Percentiles rank a stretch among this genome's conserved stretches.
Conservation (phyloP, 2,113 vertebrate genomes). For the Barnardius zonarius region DNA sequence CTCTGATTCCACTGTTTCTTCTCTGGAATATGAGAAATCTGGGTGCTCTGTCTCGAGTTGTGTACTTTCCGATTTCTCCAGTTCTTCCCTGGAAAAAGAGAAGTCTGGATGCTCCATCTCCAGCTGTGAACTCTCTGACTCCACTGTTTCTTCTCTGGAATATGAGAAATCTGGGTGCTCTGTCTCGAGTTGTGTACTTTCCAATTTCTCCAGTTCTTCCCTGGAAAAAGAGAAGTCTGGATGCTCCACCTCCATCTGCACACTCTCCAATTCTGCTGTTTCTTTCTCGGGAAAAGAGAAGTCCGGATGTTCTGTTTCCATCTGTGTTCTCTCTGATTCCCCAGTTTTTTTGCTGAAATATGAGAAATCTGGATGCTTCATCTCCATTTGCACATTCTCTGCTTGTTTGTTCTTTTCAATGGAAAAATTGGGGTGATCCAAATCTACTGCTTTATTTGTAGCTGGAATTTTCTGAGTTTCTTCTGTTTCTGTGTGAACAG, state of each 20-base stretch:
- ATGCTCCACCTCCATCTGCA: not conserved
- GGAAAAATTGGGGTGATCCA: not conserved
- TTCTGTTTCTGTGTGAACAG: not conserved
- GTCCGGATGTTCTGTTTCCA: not conserved
- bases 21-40: not conserved
- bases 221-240: slow-evolving; percentile 10
- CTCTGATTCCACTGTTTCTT: not conserved
- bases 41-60: not conserved
- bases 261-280: not conserved
- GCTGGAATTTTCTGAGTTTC: not conserved
- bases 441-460: not conserved
- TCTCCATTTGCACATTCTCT: not conserved
- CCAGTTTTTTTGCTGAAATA: not conserved
- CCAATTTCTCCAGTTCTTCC: not conserved
- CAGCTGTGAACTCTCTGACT: not conserved
- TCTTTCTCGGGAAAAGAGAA: not conserved
- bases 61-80: not conserved
- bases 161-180: not conserved
- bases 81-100: not conserved
- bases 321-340: not conserved
- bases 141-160: not conserved
- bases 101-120: not conserved
- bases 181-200: not conserved
- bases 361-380: not conserved
- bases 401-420: not conserved